Evolutionary conservation across 2,797 vertebrate genomes (phyloP).

Genomic region (Betta splendens): DNA sequence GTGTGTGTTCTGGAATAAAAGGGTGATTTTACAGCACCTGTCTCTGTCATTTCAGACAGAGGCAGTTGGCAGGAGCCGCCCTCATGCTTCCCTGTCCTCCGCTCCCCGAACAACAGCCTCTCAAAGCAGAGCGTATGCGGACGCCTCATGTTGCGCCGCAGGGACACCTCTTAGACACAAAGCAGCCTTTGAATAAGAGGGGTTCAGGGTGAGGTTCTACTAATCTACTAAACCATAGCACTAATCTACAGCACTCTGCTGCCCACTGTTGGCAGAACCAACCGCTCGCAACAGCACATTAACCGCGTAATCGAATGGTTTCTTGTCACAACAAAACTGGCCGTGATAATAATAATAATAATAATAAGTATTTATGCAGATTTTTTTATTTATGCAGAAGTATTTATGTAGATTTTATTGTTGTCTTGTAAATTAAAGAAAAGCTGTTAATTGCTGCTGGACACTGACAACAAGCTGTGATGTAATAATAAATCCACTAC

Average conservation of each 20-base stretch:
- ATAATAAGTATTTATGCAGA: too few species aligned
- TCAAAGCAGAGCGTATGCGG: constrained; percentile 1
- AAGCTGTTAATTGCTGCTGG: too few species aligned
- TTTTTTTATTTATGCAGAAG: too few species aligned
- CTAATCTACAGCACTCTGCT: constrained; percentile 52
- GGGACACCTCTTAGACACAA: neutral
- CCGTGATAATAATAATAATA: neutral
- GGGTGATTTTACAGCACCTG: constrained; percentile 76
- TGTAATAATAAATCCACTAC: neutral
- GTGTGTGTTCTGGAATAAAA: constrained; percentile 43
- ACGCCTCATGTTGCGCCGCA: constrained; percentile 2
- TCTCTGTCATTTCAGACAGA: constrained; percentile 73
- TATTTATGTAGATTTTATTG: too few species aligned
- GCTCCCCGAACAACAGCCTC: constrained; percentile 18
- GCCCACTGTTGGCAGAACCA: constrained; percentile 50
- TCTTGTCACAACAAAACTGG: too few species aligned
- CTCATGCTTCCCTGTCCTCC: constrained; percentile 53
- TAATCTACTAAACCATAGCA: too few species aligned
- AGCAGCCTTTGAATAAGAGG: constrained; percentile 5
- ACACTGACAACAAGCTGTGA: neutral
- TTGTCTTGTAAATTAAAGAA: neutral
- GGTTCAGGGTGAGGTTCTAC: neutral
- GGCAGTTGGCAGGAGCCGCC: constrained; percentile 72
- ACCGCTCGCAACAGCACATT: neutral
- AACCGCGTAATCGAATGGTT: too few species aligned